Evolutionary conservation across 2,888 invertebrate genomes (phyloP).

Genomic region (Lampropteryx suffumata): DNA sequence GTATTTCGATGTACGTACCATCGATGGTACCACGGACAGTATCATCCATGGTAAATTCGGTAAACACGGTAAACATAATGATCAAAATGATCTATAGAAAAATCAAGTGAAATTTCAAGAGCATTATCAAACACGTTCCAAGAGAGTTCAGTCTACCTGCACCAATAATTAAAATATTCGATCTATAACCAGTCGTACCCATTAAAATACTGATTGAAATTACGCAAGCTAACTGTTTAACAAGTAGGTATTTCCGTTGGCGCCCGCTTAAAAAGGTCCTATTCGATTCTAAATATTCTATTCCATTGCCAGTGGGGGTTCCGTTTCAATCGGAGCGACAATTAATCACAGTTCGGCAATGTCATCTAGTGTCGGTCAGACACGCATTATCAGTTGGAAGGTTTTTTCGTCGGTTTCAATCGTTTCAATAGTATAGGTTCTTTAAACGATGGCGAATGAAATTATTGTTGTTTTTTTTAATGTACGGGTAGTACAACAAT

Average conservation of each 20-base stretch:
- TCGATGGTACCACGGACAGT: too few species aligned
- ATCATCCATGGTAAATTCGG: too few species aligned
- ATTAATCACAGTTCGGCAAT: slow-evolving; percentile 81
- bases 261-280: slow-evolving; percentile 69
- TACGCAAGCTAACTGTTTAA: slow-evolving; percentile 25
- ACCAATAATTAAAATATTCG: slow-evolving; percentile 11
- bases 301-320: slow-evolving; percentile 80
- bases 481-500: too few species aligned
- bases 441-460: too few species aligned
- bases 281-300: slow-evolving; percentile 68
- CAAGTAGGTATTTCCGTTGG: slow-evolving; percentile 57
- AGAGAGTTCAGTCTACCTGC: slow-evolving; percentile 1
- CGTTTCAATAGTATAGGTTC: neutral
- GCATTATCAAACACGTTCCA: slow-evolving; percentile 11
- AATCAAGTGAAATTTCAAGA: neutral
- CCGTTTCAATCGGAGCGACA: slow-evolving; percentile 76
- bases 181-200: slow-evolving; percentile 13
- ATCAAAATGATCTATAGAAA: too few species aligned
- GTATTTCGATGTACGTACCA: too few species aligned
- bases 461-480: too few species aligned
- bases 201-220: slow-evolving; percentile 25
- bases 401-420: neutral
- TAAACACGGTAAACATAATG: too few species aligned
- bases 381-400: slow-evolving; percentile 16
- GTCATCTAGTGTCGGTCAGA: slow-evolving; percentile 73